Percentiles rank a stretch among this genome's conserved stretches.
These are phyloP conservation scores for Mechanitis mazaeus DNA, from an alignment of 2,888 invertebrate species.

Conservation along the genomic window DNA sequence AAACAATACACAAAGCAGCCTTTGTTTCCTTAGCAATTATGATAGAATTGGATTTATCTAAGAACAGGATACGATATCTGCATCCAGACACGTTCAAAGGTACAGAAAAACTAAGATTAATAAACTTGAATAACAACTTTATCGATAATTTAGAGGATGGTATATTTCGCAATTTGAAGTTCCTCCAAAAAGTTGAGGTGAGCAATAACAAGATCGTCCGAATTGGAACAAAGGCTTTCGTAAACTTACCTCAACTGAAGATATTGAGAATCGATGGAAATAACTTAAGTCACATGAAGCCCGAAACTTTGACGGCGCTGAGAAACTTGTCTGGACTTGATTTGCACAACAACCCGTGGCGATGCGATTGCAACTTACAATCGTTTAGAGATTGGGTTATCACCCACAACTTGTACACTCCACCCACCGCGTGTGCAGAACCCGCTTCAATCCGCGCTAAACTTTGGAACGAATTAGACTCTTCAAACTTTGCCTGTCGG, in stretches of 20 bases:
- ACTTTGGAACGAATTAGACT: constrained; percentile 84
- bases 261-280: constrained; percentile 86
- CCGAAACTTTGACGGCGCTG: constrained; percentile 81
- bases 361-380: constrained; percentile 90
- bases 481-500: constrained; percentile 88
- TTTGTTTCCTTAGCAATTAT: constrained; percentile 85
- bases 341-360: constrained; percentile 90
- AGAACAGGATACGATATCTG: constrained; percentile 81
- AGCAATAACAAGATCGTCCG: constrained; percentile 84
- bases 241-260: constrained; percentile 80
- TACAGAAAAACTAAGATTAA: constrained; percentile 82
- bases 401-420: constrained; percentile 83
- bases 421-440: constrained; percentile 84
- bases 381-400: constrained; percentile 87
- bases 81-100: constrained; percentile 84
- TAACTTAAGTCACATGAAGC: constrained; percentile 81
- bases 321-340: constrained; percentile 84
- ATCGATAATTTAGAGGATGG: constrained; percentile 84
- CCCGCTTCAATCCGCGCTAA: constrained; percentile 81
- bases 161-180: constrained; percentile 84
- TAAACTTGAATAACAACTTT: constrained; percentile 86
- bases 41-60: constrained; percentile 89
- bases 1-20: constrained; percentile 82
- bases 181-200: constrained; percentile 85
- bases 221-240: constrained; percentile 84